Base-by-base conservation (phyloP, 2,888 invertebrate genomes). In the Drosophila merina region DNA sequence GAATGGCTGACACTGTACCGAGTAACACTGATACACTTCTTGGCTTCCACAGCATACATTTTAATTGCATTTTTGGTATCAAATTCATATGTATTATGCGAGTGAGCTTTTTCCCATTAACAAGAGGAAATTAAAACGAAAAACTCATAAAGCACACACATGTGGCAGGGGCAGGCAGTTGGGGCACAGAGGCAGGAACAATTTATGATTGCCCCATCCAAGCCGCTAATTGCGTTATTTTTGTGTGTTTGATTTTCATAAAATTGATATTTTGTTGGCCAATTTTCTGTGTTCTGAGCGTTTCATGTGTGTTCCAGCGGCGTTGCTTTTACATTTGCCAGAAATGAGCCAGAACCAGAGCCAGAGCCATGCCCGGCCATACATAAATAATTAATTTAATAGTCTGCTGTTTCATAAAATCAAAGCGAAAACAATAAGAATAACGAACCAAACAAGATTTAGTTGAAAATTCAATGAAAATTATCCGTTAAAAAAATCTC, bases 91-190 rank as follows among this genome's bases (percentile, higher is more conserved):
- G 82, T 88, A 71, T 79, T 73, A 71, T 76, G 49, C 38, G 69
- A 38, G 45, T 30, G 45, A 47, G 51, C 40, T 70, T 82, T 36
- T 83, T 79, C 73, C 80, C 80, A 82, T 88, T 88, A 79, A 79
- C 68, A 56, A 70, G 67, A 86, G 81, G 83, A 82, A 82, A 82
- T 88, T 82, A 79, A 88, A 82, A 60, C 82, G 86, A 86, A 82
- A 85, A 76, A 69, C 74, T 71, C 86, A 82, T 79, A 79, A 76
- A 68, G 74, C 64, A 60, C 26, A 54, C 58, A 62, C 48, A 54
- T 40, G 20, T 30, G 40, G 40, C 14, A 42, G 14, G 20, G 7
- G 9, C 9, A 9, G 50, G 6, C 28, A 30, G 44, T 30, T 50
- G 30, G 26, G 30, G 12, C 48, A 44, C 8, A 26, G 48, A 42